These are phyloP conservation scores for Nebria brevicollis DNA, from an alignment of 2,888 invertebrate genomes.

Conservation along the genomic window DNA sequence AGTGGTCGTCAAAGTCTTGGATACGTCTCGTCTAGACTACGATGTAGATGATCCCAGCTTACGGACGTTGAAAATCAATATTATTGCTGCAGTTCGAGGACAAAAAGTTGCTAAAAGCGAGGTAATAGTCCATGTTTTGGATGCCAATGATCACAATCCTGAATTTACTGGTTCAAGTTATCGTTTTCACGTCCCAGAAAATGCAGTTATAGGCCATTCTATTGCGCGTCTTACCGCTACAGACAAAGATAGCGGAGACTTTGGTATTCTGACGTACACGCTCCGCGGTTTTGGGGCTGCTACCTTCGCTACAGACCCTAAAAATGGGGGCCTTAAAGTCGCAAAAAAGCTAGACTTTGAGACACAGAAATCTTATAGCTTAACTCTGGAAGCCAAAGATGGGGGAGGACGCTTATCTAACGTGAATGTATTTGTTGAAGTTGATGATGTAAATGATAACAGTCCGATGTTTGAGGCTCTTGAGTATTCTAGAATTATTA, in stretches of 20 bases:
- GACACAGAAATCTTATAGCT: slow-evolving; percentile 79
- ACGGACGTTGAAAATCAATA: slow-evolving; percentile 73
- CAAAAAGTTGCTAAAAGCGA: slow-evolving; percentile 69
- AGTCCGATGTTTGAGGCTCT: slow-evolving; percentile 75
- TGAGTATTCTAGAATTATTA: slow-evolving; percentile 79
- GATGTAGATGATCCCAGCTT: slow-evolving; percentile 71
- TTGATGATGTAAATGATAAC: slow-evolving; percentile 82
- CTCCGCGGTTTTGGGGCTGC: slow-evolving; percentile 83
- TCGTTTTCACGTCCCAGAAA: slow-evolving; percentile 72
- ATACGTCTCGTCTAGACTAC: slow-evolving; percentile 75
- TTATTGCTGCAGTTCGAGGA: slow-evolving; percentile 70
- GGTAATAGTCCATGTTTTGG: slow-evolving; percentile 73
- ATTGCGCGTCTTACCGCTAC: slow-evolving; percentile 75
- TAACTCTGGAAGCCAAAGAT: slow-evolving; percentile 83
- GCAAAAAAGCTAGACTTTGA: slow-evolving; percentile 79
- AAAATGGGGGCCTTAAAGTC: slow-evolving; percentile 75
- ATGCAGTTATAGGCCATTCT: slow-evolving; percentile 69
- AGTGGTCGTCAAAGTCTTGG: slow-evolving; percentile 75
- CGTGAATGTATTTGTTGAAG: slow-evolving; percentile 76
- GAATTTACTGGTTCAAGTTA: slow-evolving; percentile 73
- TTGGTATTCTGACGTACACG: slow-evolving; percentile 77
- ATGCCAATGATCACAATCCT: slow-evolving; percentile 85
- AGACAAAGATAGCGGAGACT: slow-evolving; percentile 78
- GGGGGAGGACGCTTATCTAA: slow-evolving; percentile 80
- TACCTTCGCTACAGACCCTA: slow-evolving; percentile 75